phyloP scores from a whole-genome alignment of 2,888 invertebrate genomes.

The Lagria hirta region DNA sequence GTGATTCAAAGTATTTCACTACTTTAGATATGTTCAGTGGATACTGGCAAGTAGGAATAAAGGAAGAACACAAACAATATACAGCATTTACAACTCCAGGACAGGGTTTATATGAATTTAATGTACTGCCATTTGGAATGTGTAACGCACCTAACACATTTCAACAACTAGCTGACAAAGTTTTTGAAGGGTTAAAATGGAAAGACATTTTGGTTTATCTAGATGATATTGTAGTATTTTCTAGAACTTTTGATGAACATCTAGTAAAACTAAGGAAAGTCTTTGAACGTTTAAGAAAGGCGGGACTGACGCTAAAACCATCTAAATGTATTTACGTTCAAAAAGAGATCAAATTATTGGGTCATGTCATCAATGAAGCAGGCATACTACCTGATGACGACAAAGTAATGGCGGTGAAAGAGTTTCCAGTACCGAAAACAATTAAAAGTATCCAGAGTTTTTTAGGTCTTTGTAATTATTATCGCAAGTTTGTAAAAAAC shows the following conservation, averaged over 20 bases:
- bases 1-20: slow-evolving; percentile 29
- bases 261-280: slow-evolving; percentile 24
- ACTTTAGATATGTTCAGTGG: slow-evolving; percentile 32
- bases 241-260: slow-evolving; percentile 24
- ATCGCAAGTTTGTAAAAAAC: slow-evolving; percentile 27
- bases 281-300: slow-evolving; percentile 26
- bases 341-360: slow-evolving; percentile 8
- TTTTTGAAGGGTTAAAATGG: slow-evolving; percentile 30
- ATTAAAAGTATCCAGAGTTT: slow-evolving; percentile 20
- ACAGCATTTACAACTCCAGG: slow-evolving; percentile 32
- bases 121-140: slow-evolving; percentile 34
- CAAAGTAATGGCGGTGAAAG: slow-evolving; percentile 12
- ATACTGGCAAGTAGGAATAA: slow-evolving; percentile 31
- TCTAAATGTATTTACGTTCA: slow-evolving; percentile 5
- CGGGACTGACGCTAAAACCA: slow-evolving; percentile 27
- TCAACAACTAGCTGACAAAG: slow-evolving; percentile 28
- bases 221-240: slow-evolving; percentile 15
- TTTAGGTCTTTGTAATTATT: slow-evolving; percentile 31
- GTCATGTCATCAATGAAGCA: slow-evolving; percentile 9
- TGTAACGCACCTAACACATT: slow-evolving; percentile 35
- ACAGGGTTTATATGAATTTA: slow-evolving; percentile 32
- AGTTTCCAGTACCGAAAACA: neutral
- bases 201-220: slow-evolving; percentile 20
- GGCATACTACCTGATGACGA: slow-evolving; percentile 10
- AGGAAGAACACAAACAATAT: slow-evolving; percentile 24